Evolutionary conservation across 2,888 invertebrate genomes (phyloP).

Genomic region (Drosophila sordidula): DNA sequence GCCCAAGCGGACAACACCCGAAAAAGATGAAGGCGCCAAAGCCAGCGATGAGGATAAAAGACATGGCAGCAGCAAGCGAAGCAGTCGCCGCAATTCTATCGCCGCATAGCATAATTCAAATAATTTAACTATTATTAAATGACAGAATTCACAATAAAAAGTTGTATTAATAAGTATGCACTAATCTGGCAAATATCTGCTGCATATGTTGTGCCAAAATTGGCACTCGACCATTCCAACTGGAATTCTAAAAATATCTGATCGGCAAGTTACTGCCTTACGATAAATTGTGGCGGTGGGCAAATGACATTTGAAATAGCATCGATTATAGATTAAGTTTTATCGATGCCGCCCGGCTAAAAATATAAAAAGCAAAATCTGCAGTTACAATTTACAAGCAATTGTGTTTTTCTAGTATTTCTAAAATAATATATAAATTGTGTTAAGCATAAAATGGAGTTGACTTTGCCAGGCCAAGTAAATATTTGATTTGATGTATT

Average conservation of each 20-base stretch:
- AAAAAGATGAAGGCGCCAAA: conserved; percentile 3
- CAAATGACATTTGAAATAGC: neutral
- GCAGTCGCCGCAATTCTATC: conserved; percentile 71
- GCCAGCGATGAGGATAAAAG: conserved; percentile 11
- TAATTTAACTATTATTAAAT: conserved; percentile 9
- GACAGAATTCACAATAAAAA: conserved; percentile 26
- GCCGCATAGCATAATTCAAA: conserved; percentile 38
- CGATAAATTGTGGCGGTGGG: conserved; percentile 34
- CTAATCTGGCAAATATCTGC: neutral
- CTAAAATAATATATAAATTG: conserved; percentile 48
- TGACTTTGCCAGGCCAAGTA: conserved; percentile 15
- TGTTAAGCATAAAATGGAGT: conserved; percentile 29
- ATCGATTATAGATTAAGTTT: conserved; percentile 10
- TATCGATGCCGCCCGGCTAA: conserved; percentile 24
- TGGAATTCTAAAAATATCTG: neutral
- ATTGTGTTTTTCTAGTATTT: conserved; percentile 25
- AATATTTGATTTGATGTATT: conserved; percentile 28
- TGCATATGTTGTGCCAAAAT: neutral
- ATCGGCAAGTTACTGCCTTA: neutral
- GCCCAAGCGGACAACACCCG: conserved; percentile 1
- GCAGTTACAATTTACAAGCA: conserved; percentile 28
- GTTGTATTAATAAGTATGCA: conserved; percentile 9
- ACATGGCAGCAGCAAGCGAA: conserved; percentile 38
- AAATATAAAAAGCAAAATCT: conserved; percentile 8
- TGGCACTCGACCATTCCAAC: neutral